These are phyloP conservation scores for Malaclemys terrapin DNA, from an alignment of 2,113 vertebrate genomes.

Conservation along the genomic window DNA sequence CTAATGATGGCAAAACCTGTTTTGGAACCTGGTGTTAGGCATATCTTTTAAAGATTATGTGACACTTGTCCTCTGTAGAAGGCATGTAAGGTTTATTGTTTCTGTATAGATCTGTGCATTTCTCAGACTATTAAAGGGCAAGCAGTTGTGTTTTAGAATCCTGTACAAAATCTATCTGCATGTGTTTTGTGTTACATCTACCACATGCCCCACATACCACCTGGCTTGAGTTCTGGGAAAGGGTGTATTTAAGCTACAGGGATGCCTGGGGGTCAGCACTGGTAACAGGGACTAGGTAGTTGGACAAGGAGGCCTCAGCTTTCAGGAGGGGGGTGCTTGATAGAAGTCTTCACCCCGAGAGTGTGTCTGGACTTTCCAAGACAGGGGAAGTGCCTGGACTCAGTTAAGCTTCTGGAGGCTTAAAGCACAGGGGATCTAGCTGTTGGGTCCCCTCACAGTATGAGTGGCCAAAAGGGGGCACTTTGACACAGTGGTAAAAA, in stretches of 20 bases:
- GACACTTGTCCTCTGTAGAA: background rate
- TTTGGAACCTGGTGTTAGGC: background rate
- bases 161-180: background rate
- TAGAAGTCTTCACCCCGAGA: background rate
- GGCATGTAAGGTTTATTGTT: background rate
- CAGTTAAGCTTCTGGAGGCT: background rate
- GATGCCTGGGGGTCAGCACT: background rate
- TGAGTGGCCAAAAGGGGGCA: background rate
- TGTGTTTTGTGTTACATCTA: background rate
- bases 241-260: background rate
- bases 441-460: background rate
- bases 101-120: background rate
- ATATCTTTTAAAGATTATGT: background rate
- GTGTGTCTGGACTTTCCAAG: background rate
- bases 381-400: background rate
- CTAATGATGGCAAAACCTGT: background rate
- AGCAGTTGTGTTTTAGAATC: background rate
- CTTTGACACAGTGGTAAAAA: background rate
- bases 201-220: background rate
- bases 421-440: background rate
- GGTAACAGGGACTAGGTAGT: background rate
- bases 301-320: background rate
- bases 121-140: background rate
- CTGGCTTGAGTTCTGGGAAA: background rate
- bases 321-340: background rate